phyloP scores from a whole-genome alignment of 2,797 vertebrate genomes.

The Protonibea diacanthus region DNA sequence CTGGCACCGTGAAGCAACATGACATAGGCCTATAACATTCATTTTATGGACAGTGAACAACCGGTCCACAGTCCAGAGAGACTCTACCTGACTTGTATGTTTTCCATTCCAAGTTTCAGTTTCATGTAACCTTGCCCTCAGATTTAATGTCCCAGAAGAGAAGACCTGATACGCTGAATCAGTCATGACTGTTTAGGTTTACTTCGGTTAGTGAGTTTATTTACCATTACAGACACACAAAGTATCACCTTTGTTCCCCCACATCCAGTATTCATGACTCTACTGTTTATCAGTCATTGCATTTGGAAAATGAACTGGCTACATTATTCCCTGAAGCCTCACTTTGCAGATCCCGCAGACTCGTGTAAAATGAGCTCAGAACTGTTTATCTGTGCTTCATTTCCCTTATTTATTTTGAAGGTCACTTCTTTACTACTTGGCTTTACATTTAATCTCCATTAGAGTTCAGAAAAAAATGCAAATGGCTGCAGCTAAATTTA shows the following conservation, averaged over 20 bases:
- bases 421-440: constrained; percentile 18
- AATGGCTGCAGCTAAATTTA: constrained; percentile 48
- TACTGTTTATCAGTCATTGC: constrained; percentile 36
- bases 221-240: constrained; percentile 32
- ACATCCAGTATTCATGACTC: constrained; percentile 50
- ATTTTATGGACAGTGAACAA: neutral
- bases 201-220: constrained; percentile 17
- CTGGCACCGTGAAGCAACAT: neutral
- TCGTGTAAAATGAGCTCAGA: constrained; percentile 37
- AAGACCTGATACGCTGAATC: neutral
- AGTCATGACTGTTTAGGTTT: constrained; percentile 12
- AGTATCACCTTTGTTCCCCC: constrained; percentile 40
- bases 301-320: constrained; percentile 49
- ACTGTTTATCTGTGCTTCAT: constrained; percentile 47
- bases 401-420: constrained; percentile 50
- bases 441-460: constrained; percentile 37
- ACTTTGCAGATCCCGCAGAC: constrained; percentile 1
- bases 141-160: constrained; percentile 20
- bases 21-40: neutral
- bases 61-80: constrained; percentile 2
- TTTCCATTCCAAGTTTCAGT: neutral
- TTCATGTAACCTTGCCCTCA: neutral
- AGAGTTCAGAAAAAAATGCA: constrained; percentile 20
- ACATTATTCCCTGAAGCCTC: constrained; percentile 26
- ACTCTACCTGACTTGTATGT: neutral